phyloP scores from a whole-genome alignment of 2,113 vertebrate species.

The Tylochromis polylepis region DNA sequence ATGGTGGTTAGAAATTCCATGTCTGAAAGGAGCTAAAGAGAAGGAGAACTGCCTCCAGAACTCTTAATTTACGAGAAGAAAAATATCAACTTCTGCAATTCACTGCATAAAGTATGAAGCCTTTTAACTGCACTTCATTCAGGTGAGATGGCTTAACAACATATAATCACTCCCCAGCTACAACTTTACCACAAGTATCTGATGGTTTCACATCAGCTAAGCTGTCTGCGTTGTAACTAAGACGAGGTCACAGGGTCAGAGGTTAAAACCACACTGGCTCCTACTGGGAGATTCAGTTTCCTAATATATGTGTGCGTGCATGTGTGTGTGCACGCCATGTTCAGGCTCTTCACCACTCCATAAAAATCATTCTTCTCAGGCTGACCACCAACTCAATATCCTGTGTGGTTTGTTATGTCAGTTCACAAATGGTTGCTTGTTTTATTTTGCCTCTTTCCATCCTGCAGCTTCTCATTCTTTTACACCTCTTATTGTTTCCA shows the following conservation, averaged over 20 bases:
- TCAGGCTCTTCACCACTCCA: constrained; percentile 19
- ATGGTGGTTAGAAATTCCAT: too few species aligned
- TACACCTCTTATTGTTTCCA: neutral
- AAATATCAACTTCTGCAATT: neutral
- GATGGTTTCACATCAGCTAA: constrained; percentile 52
- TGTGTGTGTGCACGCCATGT: neutral
- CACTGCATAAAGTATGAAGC: neutral
- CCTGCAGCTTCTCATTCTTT: neutral
- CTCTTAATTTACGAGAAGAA: neutral
- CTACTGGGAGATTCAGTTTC: constrained; percentile 71
- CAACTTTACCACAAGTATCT: constrained; percentile 59
- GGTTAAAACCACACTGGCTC: constrained; percentile 74
- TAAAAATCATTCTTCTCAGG: constrained; percentile 26
- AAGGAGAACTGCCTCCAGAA: fast-evolving
- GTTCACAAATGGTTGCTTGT: constrained; percentile 21
- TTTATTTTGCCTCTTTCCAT: neutral
- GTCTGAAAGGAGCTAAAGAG: too few species aligned
- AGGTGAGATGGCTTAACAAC: neutral
- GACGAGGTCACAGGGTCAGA: constrained; percentile 58
- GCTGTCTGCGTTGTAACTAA: constrained; percentile 57
- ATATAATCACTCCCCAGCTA: constrained; percentile 14
- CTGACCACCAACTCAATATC: constrained; percentile 64
- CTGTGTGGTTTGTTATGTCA: constrained; percentile 44
- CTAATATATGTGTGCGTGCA: constrained; percentile 16
- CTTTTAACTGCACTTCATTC: neutral